Conservation (phyloP, 2,797 vertebrate genomes). For the Capromys pilorides region DNA sequence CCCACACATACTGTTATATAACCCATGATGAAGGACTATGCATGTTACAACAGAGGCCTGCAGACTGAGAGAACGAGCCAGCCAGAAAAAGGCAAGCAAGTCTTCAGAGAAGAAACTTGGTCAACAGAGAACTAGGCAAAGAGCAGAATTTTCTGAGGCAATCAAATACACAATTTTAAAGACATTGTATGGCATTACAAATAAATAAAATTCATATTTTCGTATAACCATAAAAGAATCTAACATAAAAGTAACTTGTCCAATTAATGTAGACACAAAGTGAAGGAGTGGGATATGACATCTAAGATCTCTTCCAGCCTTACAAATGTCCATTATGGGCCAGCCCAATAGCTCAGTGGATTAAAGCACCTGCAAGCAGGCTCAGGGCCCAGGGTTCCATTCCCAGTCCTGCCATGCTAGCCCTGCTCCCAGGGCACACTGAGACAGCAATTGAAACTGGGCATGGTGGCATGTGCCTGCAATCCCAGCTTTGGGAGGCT, state of each 20-base stretch:
- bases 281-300: background rate
- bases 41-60: background rate
- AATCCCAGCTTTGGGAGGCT: too few species aligned
- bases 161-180: background rate
- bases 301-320: background rate
- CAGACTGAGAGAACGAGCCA: background rate
- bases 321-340: background rate
- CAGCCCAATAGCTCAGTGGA: too few species aligned
- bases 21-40: background rate
- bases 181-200: background rate
- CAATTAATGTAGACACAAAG: background rate
- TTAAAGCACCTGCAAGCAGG: too few species aligned
- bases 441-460: too few species aligned
- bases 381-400: too few species aligned
- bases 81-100: background rate
- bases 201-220: conserved; percentile 11
- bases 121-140: background rate
- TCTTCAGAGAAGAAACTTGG: background rate
- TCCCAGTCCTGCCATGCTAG: too few species aligned
- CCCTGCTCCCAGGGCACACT: too few species aligned
- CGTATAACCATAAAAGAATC: background rate
- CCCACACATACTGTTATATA: background rate
- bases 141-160: background rate
- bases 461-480: too few species aligned
- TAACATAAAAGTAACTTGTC: background rate